Evolutionary conservation across 2,888 invertebrate genomes (phyloP), one percentile per base, ranked within the genome.

Genomic region (Branchellion lobata): DNA sequence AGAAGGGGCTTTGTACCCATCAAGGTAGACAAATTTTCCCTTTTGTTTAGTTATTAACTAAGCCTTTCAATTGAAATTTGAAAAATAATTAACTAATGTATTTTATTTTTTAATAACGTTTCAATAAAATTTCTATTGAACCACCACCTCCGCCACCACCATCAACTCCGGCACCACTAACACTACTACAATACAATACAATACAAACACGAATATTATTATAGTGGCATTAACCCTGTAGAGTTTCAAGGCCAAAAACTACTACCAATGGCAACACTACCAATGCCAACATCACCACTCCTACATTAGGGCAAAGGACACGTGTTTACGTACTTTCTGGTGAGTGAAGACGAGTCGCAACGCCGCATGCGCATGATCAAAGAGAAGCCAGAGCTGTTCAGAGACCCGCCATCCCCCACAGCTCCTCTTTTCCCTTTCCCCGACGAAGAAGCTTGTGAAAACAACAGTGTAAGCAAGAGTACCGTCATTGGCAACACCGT

Each of bases 291-390:
- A n/a, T n/a, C n/a, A n/a, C n/a, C n/a, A n/a, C n/a, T n/a, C n/a
- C n/a, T n/a, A n/a, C n/a, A n/a, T n/a, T n/a, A 88, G 88, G 88
- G 88, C 27, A 88, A 88, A 83, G 88, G 88, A 21, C 85, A 86
- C 78, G 85, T 86, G 83, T 83, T 86, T 81, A 88, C 88, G 5
- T 88, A 88, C 81, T 88, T 88, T 82, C 84, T 88, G 40, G 83
- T 84, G 5, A 85, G 85, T 0, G 87, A 88, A 68, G 82, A 83
- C 76, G 79, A 81, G 47, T 72, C 77, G 1, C 75, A 81, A n/a
- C 69, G 83, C 21, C 76, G 81, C 3, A 36, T 81, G 51, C 24
- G 83, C 53, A 82, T 83, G 33, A 81, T 80, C 21, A 53, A 53
- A n/a, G 80, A 80, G 24, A 76, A 77, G 40, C 80, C 80, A 8